Evolutionary conservation across 2,888 invertebrate species (phyloP).

Genomic region (Cerceris rybyensis): DNA sequence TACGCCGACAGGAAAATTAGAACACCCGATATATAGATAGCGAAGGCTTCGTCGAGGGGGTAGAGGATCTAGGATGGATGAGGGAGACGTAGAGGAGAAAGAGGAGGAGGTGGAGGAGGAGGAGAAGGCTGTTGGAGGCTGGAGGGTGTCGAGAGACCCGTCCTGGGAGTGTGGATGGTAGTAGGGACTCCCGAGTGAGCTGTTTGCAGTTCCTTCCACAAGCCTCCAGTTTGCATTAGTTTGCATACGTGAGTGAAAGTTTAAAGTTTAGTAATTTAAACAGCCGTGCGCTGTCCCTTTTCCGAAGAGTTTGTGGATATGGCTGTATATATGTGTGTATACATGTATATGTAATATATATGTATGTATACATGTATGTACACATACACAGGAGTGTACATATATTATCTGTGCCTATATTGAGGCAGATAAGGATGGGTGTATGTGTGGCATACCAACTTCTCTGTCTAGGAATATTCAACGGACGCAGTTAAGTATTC

Average conservation of each 20-base stretch:
- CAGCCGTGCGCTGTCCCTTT: slow-evolving; percentile 70
- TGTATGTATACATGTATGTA: slow-evolving; percentile 14
- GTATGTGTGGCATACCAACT: slow-evolving; percentile 8
- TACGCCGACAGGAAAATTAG: slow-evolving; percentile 63
- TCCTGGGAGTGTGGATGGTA: slow-evolving; percentile 59
- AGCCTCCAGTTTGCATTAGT: slow-evolving; percentile 77
- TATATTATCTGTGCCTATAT: slow-evolving; percentile 24
- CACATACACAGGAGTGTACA: too few species aligned
- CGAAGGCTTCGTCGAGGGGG: slow-evolving; percentile 17
- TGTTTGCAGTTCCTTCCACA: slow-evolving; percentile 77
- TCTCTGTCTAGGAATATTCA: slow-evolving; percentile 60
- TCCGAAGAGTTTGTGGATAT: slow-evolving; percentile 57
- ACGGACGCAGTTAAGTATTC: slow-evolving; percentile 59
- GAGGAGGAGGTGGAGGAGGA: slow-evolving; percentile 19
- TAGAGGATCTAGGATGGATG: slow-evolving; percentile 32
- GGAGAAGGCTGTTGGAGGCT: slow-evolving; percentile 47
- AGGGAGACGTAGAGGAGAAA: slow-evolving; percentile 18
- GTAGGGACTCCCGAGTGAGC: slow-evolving; percentile 74
- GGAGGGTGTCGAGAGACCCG: slow-evolving; percentile 65
- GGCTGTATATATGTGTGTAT: slow-evolving; percentile 13
- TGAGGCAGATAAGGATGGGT: not conserved
- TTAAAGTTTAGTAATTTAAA: slow-evolving; percentile 78
- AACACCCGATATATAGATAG: slow-evolving; percentile 65
- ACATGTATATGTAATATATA: slow-evolving; percentile 27
- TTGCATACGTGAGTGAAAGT: slow-evolving; percentile 78